Base-by-base conservation (phyloP, 2,888 invertebrate genomes). In the Athrips mouffetella region DNA sequence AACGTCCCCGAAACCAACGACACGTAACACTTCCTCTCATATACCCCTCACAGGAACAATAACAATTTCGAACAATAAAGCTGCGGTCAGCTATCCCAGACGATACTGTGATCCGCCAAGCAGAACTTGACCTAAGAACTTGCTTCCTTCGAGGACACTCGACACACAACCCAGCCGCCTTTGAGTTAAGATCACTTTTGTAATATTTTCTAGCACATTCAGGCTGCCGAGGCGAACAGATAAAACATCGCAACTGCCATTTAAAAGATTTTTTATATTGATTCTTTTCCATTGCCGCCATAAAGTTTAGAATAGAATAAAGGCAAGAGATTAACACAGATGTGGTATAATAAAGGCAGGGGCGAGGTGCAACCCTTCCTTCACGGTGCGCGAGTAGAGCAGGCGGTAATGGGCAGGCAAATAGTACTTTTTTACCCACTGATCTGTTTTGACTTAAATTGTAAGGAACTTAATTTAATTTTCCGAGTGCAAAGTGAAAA, bases 281-380 rank as follows among this genome's bases (percentile, higher is more conserved):
- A n/a, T 52, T 49, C 44, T 44, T 55, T 42, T 1, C 1, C 0
- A n/a, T 1, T 0, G 6, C 1, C 1, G 3, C 0, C 1, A 40
- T 51, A 54, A 37, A 47, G 53, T 49, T 10, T 10, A 51, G 25
- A 47, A 47, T 57, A 27, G 11, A 16, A 41, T 23, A 27, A 13
- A 11, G 40, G 40, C 13, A 39, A 29, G 47, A 56, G 51, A 57
- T 58, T 51, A 58, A 57, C 51, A 51, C 50, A 52, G 47, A 49
- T 48, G 48, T 56, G 53, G 50, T 48, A n/a, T n/a, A n/a, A n/a
- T n/a, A 53, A 60, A 53, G 51, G 57, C 60, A 67, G 70, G 76
- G 74, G 70, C 65, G 42, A 71, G 67, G 65, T 64, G 61, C 76
- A 81, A 77, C 82, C 84, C 80, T 77, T 74, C 75, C 72, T 85